phyloP scores from a whole-genome alignment of 1,140 invertebrate genomes.

The Holcopasites calliopsidis region DNA sequence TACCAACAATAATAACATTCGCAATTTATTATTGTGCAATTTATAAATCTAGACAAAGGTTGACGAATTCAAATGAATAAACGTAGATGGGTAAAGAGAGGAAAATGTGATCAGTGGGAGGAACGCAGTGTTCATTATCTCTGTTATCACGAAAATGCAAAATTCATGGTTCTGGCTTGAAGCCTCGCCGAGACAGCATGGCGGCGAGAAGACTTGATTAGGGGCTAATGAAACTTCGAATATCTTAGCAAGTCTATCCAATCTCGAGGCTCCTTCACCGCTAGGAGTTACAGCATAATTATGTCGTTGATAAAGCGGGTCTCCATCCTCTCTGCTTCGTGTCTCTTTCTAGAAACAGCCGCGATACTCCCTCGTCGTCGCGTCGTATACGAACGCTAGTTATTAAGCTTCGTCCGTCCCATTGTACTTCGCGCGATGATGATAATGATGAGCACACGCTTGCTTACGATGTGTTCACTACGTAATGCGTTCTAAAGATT shows the following conservation, averaged over 20 bases:
- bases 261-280: slow-evolving; percentile 39
- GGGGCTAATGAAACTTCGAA: slow-evolving; percentile 70
- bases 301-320: slow-evolving; percentile 61
- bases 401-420: slow-evolving; percentile 47
- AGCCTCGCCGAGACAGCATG: not conserved
- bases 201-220: slow-evolving; percentile 60
- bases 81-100: too few species aligned
- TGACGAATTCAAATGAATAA: not conserved
- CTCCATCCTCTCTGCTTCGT: not conserved
- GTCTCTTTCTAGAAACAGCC: not conserved
- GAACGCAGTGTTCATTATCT: slow-evolving; percentile 12
- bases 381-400: not conserved
- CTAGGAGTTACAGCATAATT: slow-evolving; percentile 67
- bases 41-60: too few species aligned
- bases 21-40: too few species aligned
- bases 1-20: not conserved
- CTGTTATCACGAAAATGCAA: slow-evolving; percentile 23
- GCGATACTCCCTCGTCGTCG: slow-evolving; percentile 6
- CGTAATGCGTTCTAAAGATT: slow-evolving; percentile 7
- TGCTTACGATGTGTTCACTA: not conserved
- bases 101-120: not conserved
- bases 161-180: slow-evolving; percentile 14
- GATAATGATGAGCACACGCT: not conserved
- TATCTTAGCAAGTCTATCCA: slow-evolving; percentile 64
- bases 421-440: slow-evolving; percentile 2